Evolutionary conservation across 2,888 invertebrate genomes (phyloP), one percentile per base, ranked within the genome.

Genomic region (Amorpha juglandis): DNA sequence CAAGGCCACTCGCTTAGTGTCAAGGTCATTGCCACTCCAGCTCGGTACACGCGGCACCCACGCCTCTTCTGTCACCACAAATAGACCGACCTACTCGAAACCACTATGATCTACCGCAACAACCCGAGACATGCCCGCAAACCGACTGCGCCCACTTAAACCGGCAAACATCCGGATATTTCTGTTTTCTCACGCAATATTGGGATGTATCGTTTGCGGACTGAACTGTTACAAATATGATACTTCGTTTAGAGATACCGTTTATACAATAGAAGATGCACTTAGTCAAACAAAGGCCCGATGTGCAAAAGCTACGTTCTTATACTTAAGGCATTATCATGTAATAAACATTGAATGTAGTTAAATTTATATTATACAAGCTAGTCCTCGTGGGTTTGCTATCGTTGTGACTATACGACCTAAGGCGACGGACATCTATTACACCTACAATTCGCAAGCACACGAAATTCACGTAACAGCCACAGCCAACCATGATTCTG

Each of bases 11-110:
- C 92, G 91, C 91, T 92, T 92, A 92, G 92, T 93, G 93, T 92
- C 93, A 93, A 92, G 93, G 93, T 92, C 92, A 91, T 91, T 91
- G 92, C 92, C 91, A 92, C 92, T 92, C 92, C 92, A 92, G 91
- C 91, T 89, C 88, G 81, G 90, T 88, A 89, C 92, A 91, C 91
- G 91, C 90, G 88, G 91, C 92, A 90, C 92, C 92, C 92, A 92
- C 92, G 91, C 92, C 84, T 87, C 89, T 90, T 88, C 88, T 91
- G 92, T 90, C 92, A 92, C 92, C 92, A 92, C 92, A 91, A 92
- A 92, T 92, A 92, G 91, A 90, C 86, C 89, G 85, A 87, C 90
- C 90, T 87, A 90, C 91, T 89, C 87, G 81, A 80, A 86, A 85
- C 84, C 86, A 84, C 84, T 78, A 77, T 83, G 84, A 84, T 84